Percentiles rank a stretch among this genome's conserved stretches.
phyloP scores from a whole-genome alignment of 2,797 vertebrate species.

The Chromis chromis region DNA sequence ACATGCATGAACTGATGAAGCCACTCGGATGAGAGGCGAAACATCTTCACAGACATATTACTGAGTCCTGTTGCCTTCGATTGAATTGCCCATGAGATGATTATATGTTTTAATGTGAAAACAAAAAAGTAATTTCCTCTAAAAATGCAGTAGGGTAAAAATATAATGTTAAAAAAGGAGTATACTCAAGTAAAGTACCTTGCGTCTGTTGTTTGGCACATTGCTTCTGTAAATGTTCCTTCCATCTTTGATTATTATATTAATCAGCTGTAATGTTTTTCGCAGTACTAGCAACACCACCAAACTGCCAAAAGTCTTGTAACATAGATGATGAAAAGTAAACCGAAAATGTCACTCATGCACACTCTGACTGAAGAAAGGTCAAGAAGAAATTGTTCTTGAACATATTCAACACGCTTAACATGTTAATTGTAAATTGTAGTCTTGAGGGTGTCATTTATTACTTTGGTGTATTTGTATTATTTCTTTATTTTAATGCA shows the following conservation, averaged over 20 bases:
- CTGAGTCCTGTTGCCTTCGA: no score
- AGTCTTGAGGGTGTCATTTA: conserved; percentile 90
- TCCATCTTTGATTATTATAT: background rate
- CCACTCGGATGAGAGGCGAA: no score
- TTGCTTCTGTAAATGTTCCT: background rate
- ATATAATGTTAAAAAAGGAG: background rate
- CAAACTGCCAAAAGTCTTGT: background rate
- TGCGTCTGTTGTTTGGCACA: no score
- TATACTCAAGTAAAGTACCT: no score
- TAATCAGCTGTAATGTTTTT: background rate
- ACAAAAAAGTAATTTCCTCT: background rate
- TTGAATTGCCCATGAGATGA: no score
- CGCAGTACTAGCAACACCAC: background rate
- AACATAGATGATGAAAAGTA: conserved; percentile 12
- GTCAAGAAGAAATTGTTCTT: conserved; percentile 89
- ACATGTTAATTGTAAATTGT: conserved; percentile 92
- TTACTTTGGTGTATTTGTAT: conserved; percentile 84
- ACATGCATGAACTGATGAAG: no score
- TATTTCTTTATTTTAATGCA: conserved; percentile 84
- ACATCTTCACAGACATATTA: no score
- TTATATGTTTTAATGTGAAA: background rate
- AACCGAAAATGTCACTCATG: conserved; percentile 23
- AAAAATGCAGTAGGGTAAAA: background rate
- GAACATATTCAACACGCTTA: conserved; percentile 89
- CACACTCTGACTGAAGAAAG: conserved; percentile 72